Conservation (phyloP, 1,140 invertebrate species). For the Caenorhabditis remanei region DNA sequence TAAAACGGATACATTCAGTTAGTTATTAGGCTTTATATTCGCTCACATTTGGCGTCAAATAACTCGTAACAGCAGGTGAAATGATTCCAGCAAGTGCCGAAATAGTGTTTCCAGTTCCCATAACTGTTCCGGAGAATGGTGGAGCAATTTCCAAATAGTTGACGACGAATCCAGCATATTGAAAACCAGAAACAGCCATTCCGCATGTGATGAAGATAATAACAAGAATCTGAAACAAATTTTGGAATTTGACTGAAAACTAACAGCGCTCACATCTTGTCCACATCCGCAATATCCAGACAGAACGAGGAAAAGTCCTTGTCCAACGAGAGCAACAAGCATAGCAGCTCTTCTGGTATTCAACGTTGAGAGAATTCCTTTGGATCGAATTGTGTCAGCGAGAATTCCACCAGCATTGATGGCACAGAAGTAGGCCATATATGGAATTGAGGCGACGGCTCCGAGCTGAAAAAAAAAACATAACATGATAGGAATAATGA, state of each 20-base stretch:
- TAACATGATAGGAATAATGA: not conserved
- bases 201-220: constrained; percentile 73
- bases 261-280: constrained; percentile 67
- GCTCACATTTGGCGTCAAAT: constrained; percentile 73
- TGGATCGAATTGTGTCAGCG: constrained; percentile 79
- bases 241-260: not conserved
- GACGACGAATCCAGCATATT: constrained; percentile 80
- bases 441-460: constrained; percentile 88
- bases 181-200: constrained; percentile 80
- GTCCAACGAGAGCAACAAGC: constrained; percentile 72
- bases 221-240: constrained; percentile 66
- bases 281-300: constrained; percentile 73
- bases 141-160: constrained; percentile 81
- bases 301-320: constrained; percentile 74
- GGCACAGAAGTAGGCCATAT: constrained; percentile 81
- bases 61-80: constrained; percentile 75
- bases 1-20: constrained; percentile 64
- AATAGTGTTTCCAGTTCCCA: constrained; percentile 76
- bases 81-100: constrained; percentile 76
- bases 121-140: constrained; percentile 76
- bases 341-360: constrained; percentile 76
- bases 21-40: not conserved
- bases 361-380: constrained; percentile 70
- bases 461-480: constrained; percentile 83
- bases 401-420: constrained; percentile 79